Conservation (phyloP, 2,797 vertebrate genomes). For the Spea hammondii region DNA sequence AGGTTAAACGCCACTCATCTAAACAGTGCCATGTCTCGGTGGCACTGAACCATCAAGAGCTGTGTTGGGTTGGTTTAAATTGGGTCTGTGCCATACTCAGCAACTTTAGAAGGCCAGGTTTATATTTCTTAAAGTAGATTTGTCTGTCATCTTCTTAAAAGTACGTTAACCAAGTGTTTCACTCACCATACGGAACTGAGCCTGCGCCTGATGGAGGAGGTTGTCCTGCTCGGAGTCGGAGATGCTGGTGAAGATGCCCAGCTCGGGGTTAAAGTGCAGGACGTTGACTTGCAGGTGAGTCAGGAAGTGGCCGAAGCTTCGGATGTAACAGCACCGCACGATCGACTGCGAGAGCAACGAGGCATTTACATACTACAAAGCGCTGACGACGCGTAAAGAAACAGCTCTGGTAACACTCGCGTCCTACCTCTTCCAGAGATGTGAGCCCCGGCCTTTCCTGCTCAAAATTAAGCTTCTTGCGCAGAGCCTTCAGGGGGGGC, state of each 20-base stretch:
- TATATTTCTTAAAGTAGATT: not conserved
- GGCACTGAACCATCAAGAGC: no score
- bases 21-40: no score
- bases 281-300: conserved; percentile 91
- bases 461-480: conserved; percentile 81
- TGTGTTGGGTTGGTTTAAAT: no score
- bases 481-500: conserved; percentile 81
- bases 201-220: conserved; percentile 89
- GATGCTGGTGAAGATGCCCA: conserved; percentile 93
- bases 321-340: conserved; percentile 86
- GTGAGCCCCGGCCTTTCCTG: conserved; percentile 73
- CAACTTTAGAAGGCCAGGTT: no score
- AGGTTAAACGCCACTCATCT: not conserved
- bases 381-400: not conserved
- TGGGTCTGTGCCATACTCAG: no score
- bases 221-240: conserved; percentile 86
- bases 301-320: conserved; percentile 95
- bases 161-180: no score
- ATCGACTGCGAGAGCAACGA: conserved; percentile 71
- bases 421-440: conserved; percentile 81
- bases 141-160: not conserved
- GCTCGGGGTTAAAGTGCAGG: conserved; percentile 91
- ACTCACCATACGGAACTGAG: conserved; percentile 97
- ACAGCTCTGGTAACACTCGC: not conserved
- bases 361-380: not conserved